Percentiles rank a stretch among this genome's conserved stretches.
phyloP scores from a whole-genome alignment of 2,888 invertebrate species.

The Napeogenes inachia region DNA sequence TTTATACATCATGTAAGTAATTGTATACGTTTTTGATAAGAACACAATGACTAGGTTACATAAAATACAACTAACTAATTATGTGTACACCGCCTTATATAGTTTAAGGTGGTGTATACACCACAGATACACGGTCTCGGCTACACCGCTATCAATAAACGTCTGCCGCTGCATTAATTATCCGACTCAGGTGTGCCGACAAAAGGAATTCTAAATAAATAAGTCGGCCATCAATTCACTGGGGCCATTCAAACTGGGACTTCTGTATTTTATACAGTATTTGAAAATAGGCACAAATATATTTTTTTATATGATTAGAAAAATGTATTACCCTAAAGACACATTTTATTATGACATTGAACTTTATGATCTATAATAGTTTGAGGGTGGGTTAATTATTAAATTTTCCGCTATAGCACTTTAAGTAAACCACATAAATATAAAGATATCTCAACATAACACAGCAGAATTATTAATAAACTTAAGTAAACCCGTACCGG shows the following conservation, averaged over 20 bases:
- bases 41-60: too few species aligned
- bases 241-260: slow-evolving; percentile 16
- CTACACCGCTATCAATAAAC: slow-evolving; percentile 41
- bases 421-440: background rate
- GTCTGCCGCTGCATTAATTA: slow-evolving; percentile 46
- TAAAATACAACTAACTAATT: too few species aligned
- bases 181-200: slow-evolving; percentile 41
- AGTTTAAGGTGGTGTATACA: background rate
- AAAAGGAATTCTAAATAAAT: slow-evolving; percentile 36
- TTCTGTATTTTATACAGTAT: slow-evolving; percentile 6
- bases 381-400: too few species aligned
- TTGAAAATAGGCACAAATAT: slow-evolving; percentile 3
- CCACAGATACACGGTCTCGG: slow-evolving; percentile 2
- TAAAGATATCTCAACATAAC: background rate
- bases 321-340: too few species aligned
- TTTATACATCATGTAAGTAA: too few species aligned
- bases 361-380: too few species aligned
- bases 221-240: slow-evolving; percentile 32
- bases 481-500: background rate
- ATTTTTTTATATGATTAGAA: too few species aligned
- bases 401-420: too few species aligned
- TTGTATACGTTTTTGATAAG: too few species aligned
- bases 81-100: too few species aligned
- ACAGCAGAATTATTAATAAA: background rate
- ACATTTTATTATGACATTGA: too few species aligned